Evolutionary conservation across 2,888 invertebrate species (phyloP).

Genomic region (Tenthredo mesomela): DNA sequence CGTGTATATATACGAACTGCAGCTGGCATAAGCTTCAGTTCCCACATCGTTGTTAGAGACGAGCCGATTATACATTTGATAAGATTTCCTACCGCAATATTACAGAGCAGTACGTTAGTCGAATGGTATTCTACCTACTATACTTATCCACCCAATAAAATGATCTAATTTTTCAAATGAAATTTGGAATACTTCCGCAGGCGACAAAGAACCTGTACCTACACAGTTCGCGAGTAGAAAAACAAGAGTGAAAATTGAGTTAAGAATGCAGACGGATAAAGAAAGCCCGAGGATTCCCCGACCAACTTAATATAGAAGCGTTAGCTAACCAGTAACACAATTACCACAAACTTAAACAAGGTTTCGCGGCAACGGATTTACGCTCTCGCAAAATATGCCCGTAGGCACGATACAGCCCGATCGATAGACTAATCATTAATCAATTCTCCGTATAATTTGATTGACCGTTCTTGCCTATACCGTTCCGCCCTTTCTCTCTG

Average conservation of each 20-base stretch:
- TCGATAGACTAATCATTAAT: conserved; percentile 54
- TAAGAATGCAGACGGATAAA: conserved; percentile 64
- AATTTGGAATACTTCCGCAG: not conserved
- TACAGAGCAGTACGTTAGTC: not conserved
- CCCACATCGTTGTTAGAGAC: not conserved
- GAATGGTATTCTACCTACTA: not conserved
- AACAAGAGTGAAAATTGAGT: conserved; percentile 65
- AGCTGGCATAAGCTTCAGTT: not conserved
- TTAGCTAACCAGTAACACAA: conserved; percentile 67
- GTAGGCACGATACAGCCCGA: conserved; percentile 54
- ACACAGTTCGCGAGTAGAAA: conserved; percentile 54
- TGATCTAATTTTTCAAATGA: conserved; percentile 21
- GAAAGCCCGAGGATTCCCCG: conserved; percentile 40
- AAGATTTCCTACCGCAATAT: not conserved
- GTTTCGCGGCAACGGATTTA: conserved; percentile 72
- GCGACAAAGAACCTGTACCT: not conserved
- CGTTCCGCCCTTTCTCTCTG: not conserved
- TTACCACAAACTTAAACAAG: conserved; percentile 72
- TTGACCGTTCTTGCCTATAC: conserved; percentile 39
- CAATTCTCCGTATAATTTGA: conserved; percentile 55
- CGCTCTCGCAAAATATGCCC: conserved; percentile 66
- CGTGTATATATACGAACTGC: not conserved
- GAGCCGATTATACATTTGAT: not conserved
- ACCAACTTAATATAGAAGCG: conserved; percentile 56
- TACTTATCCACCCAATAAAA: not conserved